phyloP scores from a whole-genome alignment of 2,888 invertebrate species.

The Danaus chrysippus region DNA sequence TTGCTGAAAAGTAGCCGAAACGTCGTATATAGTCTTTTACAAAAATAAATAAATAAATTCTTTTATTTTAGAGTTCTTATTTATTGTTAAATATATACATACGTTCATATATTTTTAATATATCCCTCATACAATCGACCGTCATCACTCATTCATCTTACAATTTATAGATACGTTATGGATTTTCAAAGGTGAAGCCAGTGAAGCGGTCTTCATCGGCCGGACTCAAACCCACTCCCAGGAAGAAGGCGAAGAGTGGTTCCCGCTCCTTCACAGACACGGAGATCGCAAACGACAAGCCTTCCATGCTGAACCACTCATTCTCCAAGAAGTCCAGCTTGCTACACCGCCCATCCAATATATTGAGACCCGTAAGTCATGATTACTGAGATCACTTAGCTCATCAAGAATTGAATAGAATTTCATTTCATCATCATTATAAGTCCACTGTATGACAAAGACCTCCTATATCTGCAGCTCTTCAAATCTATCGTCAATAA shows the following conservation, averaged over 20 bases:
- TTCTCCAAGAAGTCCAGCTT: conserved; percentile 78
- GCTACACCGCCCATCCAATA: conserved; percentile 83
- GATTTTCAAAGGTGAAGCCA: conserved; percentile 71
- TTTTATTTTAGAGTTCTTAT: no score
- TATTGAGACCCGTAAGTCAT: conserved; percentile 83
- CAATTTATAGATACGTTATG: conserved; percentile 74
- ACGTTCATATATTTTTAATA: no score
- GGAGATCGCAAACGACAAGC: conserved; percentile 71
- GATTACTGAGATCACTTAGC: no score
- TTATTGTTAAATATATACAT: no score
- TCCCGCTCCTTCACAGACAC: conserved; percentile 65
- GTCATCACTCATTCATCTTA: conserved; percentile 36
- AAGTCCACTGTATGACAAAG: no score
- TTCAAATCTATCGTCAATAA: no score
- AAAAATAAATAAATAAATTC: no score
- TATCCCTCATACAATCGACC: not conserved
- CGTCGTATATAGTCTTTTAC: no score
- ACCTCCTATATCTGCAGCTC: no score
- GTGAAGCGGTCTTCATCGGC: conserved; percentile 68
- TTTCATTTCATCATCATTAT: no score
- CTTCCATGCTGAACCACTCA: conserved; percentile 78
- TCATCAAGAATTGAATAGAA: no score
- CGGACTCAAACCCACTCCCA: conserved; percentile 57
- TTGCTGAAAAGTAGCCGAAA: no score
- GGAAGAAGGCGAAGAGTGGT: conserved; percentile 71